Evolutionary conservation across 2,888 invertebrate species (phyloP), one percentile per base, ranked within the genome.

Genomic region (Suillia variegata): DNA sequence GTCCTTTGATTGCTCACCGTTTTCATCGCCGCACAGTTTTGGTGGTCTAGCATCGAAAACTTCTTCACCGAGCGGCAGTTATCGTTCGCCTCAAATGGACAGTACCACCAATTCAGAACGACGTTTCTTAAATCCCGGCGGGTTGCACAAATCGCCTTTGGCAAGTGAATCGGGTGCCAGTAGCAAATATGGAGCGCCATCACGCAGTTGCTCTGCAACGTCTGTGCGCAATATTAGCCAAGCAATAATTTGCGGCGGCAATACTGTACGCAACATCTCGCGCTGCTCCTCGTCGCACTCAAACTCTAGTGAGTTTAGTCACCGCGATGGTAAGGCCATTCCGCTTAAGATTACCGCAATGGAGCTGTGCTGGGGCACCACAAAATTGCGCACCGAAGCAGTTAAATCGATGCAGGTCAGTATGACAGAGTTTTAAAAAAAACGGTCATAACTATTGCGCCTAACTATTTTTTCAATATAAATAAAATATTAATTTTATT

Each of bases 301-400:
- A 1, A 79, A 70, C 58, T 75, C 78, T 0, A 81, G 81, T 58
- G 80, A 81, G 66, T 81, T 80, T 20, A 80, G 76, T 38, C 80
- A 80, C 61, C 74, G 77, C 1, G 79, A 80, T 63, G 79, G 77
- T 0, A 76, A 76, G 55, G 53, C 64, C 2, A 69, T 85, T 10
- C 86, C 87, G 0, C 80, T 88, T 12, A 85, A 86, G 69, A 83
- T 86, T 1, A 87, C 86, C 0, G 83, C 85, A 42, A 80, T 82
- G 8, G 84, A 87, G 63, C 67, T 88, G 5, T 83, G 86, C 15
- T 88, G 87, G 87, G 86, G 85, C 24, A 86, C 87, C 67, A 77
- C 87, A 2, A 85, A 84, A 70, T 72, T 85, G 10, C 85, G 87
- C 26, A 86, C 84, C 62, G 82, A 80, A 17, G 82, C 82, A 1